These are phyloP conservation scores for Scolopax rusticola DNA, from an alignment of 2,797 vertebrate genomes.

Conservation along the genomic window DNA sequence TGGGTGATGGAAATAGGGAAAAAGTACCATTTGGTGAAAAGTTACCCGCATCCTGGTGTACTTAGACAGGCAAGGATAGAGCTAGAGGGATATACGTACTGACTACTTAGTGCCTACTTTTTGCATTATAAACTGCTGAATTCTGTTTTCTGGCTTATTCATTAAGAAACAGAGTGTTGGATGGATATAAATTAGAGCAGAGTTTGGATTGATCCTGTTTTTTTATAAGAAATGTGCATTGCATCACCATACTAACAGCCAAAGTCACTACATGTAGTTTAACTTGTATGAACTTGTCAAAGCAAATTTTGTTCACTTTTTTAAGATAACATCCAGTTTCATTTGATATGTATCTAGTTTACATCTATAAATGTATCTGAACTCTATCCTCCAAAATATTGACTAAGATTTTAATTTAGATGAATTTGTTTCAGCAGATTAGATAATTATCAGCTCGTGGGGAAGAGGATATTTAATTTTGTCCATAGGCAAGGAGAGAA, in stretches of 20 bases:
- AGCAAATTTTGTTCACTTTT: not conserved
- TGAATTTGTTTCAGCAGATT: not conserved
- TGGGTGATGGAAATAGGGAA: not conserved
- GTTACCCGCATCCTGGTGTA: not conserved
- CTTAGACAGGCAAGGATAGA: not conserved
- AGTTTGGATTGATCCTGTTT: not conserved
- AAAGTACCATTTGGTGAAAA: not conserved
- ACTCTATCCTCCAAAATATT: not conserved
- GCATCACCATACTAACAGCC: not conserved
- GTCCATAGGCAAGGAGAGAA: not conserved
- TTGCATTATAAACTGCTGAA: not conserved
- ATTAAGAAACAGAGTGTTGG: not conserved
- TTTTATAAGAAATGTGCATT: not conserved
- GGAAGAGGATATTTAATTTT: not conserved
- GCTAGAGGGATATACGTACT: rapidly evolving
- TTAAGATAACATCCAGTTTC: not conserved
- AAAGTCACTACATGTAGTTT: not conserved
- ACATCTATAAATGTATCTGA: not conserved
- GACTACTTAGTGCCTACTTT: not conserved
- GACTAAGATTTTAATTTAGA: constrained; percentile 56
- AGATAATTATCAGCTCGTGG: not conserved
- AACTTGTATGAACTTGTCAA: not conserved
- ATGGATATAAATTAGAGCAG: not conserved
- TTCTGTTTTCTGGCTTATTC: not conserved
- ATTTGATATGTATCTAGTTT: constrained; percentile 31